Evolutionary conservation across 2,797 vertebrate genomes (phyloP), one percentile per base, ranked within the genome.

Genomic region (Acanthiza pusilla): DNA sequence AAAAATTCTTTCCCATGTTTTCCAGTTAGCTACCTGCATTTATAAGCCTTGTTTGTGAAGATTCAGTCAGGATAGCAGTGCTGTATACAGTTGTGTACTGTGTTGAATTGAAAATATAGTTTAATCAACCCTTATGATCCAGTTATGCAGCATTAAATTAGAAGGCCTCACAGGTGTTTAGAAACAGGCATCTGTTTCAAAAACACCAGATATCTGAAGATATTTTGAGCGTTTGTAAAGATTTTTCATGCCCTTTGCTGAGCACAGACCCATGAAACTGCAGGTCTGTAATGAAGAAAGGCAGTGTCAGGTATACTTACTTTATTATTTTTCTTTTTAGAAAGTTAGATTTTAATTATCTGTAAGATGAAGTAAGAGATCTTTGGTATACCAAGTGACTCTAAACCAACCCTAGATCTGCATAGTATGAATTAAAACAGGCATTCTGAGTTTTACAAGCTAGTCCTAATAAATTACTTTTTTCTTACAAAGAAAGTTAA

Each of bases 291-390:
- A 42, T 77, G 48, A 85, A 92, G 51, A 84, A 85, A n/a, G 58
- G 61, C 63, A 68, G 83, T 89, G 53, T 70, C 82, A 83, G 27
- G 50, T 95, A 34, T 58, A 15, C 47, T 80, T 88, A 34, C 54
- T 78, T 67, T 82, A 13, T 93, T 94, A 54, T 80, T 89, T 81
- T 63, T 57, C 21, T 71, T 85, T 89, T 94, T 81, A 88, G 91
- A 80, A 77, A 84, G 86, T 60, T 60, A 47, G 45, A 58, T 94
- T 94, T 95, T 66, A 34, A 91, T 93, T 91, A 62, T 73, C 40
- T 91, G n/a, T 57, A 82, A 92, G 50, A 51, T 51, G 40, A 60
- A 54, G 23, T 84, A 23, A 87, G 83, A 81, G 7, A 58, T 86
- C 63, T 89, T 93, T 80, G 84, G 80, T 81, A 40, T 89, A 58